Conservation (phyloP, 2,113 vertebrate genomes). For the Chelonoidis abingdonii region DNA sequence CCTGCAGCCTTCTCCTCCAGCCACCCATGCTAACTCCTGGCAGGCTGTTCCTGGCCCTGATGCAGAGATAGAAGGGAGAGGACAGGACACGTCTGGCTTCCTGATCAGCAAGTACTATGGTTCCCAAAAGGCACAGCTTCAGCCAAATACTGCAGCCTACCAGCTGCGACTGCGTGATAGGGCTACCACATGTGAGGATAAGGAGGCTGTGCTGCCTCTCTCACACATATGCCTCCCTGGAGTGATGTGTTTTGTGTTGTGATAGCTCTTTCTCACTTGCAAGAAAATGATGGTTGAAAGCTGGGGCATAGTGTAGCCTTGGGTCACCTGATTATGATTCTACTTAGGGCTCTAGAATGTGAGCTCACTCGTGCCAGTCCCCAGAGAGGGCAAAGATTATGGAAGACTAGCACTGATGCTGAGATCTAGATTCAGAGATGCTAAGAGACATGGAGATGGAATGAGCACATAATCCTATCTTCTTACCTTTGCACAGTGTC, state of each 20-base stretch:
- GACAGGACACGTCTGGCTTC: too few relatives aligned
- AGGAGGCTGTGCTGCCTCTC: not conserved
- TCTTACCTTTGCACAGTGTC: not conserved
- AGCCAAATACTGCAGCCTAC: not conserved
- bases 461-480: not conserved
- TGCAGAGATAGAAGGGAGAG: too few relatives aligned
- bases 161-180: not conserved
- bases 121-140: not conserved
- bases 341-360: not conserved
- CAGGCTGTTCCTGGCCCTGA: too few relatives aligned
- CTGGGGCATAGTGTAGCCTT: not conserved
- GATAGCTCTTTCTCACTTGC: not conserved
- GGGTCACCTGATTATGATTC: not conserved
- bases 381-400: not conserved
- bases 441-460: not conserved
- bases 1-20: too few relatives aligned
- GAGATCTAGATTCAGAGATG: not conserved
- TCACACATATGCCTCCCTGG: not conserved
- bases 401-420: not conserved
- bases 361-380: not conserved
- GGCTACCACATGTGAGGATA: not conserved
- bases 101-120: not conserved
- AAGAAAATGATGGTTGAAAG: not conserved
- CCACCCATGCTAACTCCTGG: too few relatives aligned
- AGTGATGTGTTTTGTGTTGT: not conserved